Base-by-base conservation (phyloP, 2,797 vertebrate genomes). In the Coendou prehensilis region DNA sequence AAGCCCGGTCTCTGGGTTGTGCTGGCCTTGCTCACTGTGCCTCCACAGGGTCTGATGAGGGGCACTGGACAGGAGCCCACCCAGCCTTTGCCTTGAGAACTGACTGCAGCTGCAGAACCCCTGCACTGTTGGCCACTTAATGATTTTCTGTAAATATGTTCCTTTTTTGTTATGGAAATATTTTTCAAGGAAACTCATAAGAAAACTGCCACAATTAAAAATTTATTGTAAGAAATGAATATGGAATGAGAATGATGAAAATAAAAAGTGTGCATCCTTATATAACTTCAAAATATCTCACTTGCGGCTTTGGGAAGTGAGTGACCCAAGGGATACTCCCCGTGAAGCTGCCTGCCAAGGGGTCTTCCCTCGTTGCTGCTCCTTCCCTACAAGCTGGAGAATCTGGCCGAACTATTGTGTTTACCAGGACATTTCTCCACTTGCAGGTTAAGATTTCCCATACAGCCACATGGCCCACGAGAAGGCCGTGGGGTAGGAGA, bases 161-260 rank as follows among this genome's bases (percentile, higher is more conserved):
- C 63, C 2, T 22, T 45, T 13, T 57, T 56, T 28, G 54, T 87
- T 73, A 79, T 9, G 26, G 26, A 91, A 90, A 45, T 78, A 28
- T 14, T 76, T 94, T 92, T 84, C 30, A 96, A 79, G 84, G 33
- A 76, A 91, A 47, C 28, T 76, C 37, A 5, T 54, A 54, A 88
- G 75, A 96, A 96, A 69, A 7, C 41, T 67, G 26, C 2, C 47
- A 50, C 69, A 90, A 56, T 96, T 56, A 22, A 95, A 87, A 85
- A 71, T 45, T 75, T 88, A 78, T 47, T 94, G 3, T 85, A 28
- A 59, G 64, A 93, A 83, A 80, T 67, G 37, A 96, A 37, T 63
- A 37, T n/a, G 88, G 67, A 91, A 52, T 9, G n/a, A 79, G 45
- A 88, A 56, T 81, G 61, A 61, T 47, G 23, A 54, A 90, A 41